Percentiles rank a stretch among this genome's conserved stretches.
These are phyloP conservation scores for Parthenolecanium corni DNA, from an alignment of 2,888 invertebrate species.

Conservation along the genomic window DNA sequence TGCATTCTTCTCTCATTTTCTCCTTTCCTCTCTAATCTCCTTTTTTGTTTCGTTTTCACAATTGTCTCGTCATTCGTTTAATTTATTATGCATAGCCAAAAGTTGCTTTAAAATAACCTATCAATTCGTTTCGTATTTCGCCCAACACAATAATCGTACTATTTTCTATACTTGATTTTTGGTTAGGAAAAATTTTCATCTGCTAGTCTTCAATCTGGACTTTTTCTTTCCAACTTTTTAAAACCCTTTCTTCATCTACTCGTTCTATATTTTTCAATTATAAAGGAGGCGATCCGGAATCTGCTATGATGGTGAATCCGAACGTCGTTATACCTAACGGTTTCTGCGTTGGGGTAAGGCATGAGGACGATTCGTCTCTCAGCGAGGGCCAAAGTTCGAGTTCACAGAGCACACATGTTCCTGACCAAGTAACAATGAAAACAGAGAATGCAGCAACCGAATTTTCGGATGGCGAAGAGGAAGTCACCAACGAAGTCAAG, in stretches of 20 bases:
- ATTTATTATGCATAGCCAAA: too few species aligned
- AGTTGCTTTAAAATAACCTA: too few species aligned
- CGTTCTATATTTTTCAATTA: slow-evolving; percentile 31
- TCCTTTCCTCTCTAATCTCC: too few species aligned
- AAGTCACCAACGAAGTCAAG: neutral
- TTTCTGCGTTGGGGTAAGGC: slow-evolving; percentile 8
- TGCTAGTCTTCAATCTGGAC: neutral
- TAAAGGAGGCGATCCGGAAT: slow-evolving; percentile 32
- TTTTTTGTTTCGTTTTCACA: too few species aligned
- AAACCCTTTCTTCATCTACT: neutral
- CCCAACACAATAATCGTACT: too few species aligned
- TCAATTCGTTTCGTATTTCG: too few species aligned
- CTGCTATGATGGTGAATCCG: slow-evolving; percentile 72
- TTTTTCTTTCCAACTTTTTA: neutral
- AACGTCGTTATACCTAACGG: slow-evolving; percentile 68
- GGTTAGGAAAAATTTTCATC: neutral
- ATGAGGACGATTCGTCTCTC: neutral
- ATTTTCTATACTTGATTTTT: too few species aligned
- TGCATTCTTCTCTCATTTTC: too few species aligned
- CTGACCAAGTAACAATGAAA: too few species aligned
- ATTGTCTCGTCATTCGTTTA: too few species aligned
- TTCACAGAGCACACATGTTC: neutral
- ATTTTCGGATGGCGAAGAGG: neutral
- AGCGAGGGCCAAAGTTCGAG: neutral
- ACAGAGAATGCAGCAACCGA: neutral